phyloP scores from a whole-genome alignment of 2,113 vertebrate species.

The Hippocampus abdominalis region DNA sequence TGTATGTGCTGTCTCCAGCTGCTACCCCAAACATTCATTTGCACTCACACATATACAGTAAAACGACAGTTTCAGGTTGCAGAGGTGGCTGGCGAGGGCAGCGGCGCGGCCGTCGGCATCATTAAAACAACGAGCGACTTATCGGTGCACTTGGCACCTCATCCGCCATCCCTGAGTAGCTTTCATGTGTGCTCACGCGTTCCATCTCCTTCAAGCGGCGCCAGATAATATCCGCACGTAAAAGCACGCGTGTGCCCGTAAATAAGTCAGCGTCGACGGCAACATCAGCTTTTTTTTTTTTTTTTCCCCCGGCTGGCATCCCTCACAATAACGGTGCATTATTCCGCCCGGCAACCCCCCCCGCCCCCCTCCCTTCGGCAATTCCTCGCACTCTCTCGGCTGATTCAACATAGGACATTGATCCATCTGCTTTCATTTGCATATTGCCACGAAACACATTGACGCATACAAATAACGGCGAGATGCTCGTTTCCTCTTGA shows the following conservation, averaged over 20 bases:
- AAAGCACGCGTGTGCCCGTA: constrained; percentile 10
- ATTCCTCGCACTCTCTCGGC: constrained; percentile 6
- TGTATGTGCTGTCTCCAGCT: background rate
- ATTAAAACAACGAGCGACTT: constrained; percentile 47
- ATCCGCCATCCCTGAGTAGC: constrained; percentile 19
- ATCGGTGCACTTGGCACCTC: constrained; percentile 32
- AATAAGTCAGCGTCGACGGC: constrained; percentile 7
- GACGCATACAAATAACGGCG: background rate
- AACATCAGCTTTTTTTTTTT: constrained; percentile 1
- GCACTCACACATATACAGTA: constrained; percentile 11
- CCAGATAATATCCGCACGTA: background rate
- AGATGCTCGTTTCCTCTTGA: background rate
- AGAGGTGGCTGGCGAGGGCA: constrained; percentile 12
- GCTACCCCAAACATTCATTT: background rate
- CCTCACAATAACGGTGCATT: constrained; percentile 3
- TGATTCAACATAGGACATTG: constrained; percentile 1
- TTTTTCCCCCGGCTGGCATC: constrained; percentile 2
- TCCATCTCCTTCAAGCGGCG: constrained; percentile 16
- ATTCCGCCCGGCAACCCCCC: background rate
- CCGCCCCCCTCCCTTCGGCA: background rate
- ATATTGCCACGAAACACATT: constrained; percentile 1
- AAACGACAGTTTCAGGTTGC: background rate
- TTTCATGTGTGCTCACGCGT: constrained; percentile 25
- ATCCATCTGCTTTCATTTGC: constrained; percentile 8
- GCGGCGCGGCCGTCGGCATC: constrained; percentile 37